Conservation (phyloP, 2,113 vertebrate genomes). For the Lophotis ruficrista region DNA sequence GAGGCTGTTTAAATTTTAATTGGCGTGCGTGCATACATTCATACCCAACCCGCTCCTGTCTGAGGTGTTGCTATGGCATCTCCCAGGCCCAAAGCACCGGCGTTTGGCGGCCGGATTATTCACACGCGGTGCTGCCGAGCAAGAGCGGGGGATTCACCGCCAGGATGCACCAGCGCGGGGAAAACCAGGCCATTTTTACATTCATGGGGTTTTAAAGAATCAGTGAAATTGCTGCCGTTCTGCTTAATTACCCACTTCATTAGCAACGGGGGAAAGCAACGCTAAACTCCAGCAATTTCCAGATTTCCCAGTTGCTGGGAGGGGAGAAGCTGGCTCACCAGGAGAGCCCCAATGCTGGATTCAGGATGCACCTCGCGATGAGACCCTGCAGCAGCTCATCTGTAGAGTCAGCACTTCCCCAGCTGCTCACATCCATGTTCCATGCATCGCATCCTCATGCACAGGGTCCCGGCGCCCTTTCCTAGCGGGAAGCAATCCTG, state of each 20-base stretch:
- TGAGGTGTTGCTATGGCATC: slow-evolving; percentile 55
- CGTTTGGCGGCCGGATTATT: not conserved
- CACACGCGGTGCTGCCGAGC: not conserved
- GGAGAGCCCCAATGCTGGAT: fast-evolving
- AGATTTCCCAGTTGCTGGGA: not conserved
- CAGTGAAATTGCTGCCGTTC: not conserved
- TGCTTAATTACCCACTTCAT: not conserved
- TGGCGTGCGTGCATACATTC: not conserved
- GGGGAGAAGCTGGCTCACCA: too few relatives aligned
- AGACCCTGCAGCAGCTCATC: not conserved
- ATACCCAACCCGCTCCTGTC: not conserved
- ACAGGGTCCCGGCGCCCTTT: not conserved
- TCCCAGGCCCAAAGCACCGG: not conserved
- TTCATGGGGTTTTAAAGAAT: not conserved
- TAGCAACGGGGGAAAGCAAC: fast-evolving
- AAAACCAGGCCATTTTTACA: fast-evolving
- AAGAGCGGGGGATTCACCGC: not conserved
- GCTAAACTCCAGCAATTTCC: not conserved
- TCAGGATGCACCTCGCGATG: fast-evolving
- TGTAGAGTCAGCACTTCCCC: not conserved
- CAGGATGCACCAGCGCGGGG: fast-evolving
- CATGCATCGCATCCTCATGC: fast-evolving
- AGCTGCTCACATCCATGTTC: fast-evolving
- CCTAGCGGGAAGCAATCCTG: not conserved
- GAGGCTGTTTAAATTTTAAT: slow-evolving; percentile 31